These are phyloP conservation scores for Acropora tenuis DNA, from an alignment of 64 coral and sea anemone species.

Conservation along the genomic window DNA sequence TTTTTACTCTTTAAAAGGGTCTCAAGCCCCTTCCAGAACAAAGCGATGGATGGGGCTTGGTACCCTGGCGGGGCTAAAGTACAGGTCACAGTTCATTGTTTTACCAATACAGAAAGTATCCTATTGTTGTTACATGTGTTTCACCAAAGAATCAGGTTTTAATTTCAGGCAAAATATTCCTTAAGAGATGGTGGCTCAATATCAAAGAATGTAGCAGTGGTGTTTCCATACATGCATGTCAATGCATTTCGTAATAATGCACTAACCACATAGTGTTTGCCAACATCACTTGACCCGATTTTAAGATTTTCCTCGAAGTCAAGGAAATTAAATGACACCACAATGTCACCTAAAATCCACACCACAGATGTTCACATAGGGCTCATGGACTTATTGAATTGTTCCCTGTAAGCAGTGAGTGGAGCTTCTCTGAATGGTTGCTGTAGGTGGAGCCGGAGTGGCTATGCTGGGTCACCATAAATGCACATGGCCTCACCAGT, in stretches of 20 bases:
- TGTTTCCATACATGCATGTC: constrained; percentile 68
- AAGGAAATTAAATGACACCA: constrained; percentile 7
- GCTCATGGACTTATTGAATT: constrained; percentile 70
- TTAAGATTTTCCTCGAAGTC: constrained; percentile 21
- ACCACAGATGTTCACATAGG: constrained; percentile 60
- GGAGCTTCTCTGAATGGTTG: constrained; percentile 52
- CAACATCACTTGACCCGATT: constrained; percentile 59
- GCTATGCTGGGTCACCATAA: constrained; percentile 68
- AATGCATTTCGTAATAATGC: constrained; percentile 66
- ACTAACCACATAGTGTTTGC: constrained; percentile 69
- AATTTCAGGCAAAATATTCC: constrained; percentile 43
- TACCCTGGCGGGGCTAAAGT: too few relatives aligned
- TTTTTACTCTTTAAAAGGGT: too few relatives aligned
- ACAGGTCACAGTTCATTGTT: too few relatives aligned
- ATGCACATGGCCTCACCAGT: constrained; percentile 60
- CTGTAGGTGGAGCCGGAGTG: constrained; percentile 54
- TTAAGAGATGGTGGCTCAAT: constrained; percentile 55
- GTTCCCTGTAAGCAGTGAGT: constrained; percentile 58
- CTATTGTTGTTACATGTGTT: too few relatives aligned
- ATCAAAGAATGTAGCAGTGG: constrained; percentile 43
- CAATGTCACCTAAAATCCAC: constrained; percentile 75
- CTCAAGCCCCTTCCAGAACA: too few relatives aligned
- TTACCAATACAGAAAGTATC: not conserved
- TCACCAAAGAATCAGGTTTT: not conserved
- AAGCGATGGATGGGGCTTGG: too few relatives aligned